Base-by-base conservation (phyloP, 2,113 vertebrate species). In the Dromaius novaehollandiae region DNA sequence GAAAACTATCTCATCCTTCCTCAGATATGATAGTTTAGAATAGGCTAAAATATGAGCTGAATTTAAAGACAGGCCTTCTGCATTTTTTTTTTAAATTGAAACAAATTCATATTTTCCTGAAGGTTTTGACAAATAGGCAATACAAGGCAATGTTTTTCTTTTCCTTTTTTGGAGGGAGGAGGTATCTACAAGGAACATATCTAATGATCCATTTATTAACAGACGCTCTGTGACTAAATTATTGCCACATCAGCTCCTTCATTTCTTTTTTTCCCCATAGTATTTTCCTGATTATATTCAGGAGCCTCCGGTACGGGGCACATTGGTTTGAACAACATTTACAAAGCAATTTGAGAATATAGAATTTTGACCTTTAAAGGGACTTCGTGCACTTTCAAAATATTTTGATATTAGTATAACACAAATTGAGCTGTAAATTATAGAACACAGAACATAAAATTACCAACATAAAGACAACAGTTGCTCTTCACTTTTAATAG, bases 131-230 rank as follows among this genome's bases (percentile, higher is more conserved):
- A 97, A 97, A 97, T 97, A 95, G 55, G 28, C 55, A 53, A 53
- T 94, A 95, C 96, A 97, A 95, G 91, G 81, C 86, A 97, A 97
- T 46, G 48, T n/a, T 71, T 26, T 48, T 34, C 7, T 70, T 48
- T 48, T 71, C 12, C 15, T 46, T 93, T 75, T 77, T 76, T 80
- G 26, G 53, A 15, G 26, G 26, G 64, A 20, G 14, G 53, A 55
- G 25, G 26, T 97, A 96, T 96, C 96, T 98, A 97, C 83, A 89
- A 98, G 97, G 96, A 89, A 95, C 93, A 97, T 70, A 97, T 97
- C 74, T 97, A 98, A 98, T 98, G 97, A 98, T 98, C 92, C 96
- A 98, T 98, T 97, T 97, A 97, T 97, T 98, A 98, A 95, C 81
- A 97, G 97, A 97, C 94, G 83, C 73, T 95, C 36, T 91, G 36